Evolutionary conservation across 2,888 invertebrate genomes (phyloP).

Genomic region (Nipponacmea schrenckii): DNA sequence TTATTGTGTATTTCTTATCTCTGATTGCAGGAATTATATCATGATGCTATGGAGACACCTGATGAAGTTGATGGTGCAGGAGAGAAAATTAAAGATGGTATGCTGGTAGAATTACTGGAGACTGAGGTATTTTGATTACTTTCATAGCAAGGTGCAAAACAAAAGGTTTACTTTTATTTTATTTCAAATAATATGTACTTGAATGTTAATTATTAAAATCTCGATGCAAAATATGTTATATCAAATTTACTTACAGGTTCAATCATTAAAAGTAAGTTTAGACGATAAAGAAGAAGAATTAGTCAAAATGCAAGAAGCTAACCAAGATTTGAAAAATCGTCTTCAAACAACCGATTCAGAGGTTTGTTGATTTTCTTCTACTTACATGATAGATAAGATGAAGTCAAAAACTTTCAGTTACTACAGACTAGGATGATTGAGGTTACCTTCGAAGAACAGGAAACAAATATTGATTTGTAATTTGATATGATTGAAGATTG

Average conservation of each 20-base stretch:
- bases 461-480: no score
- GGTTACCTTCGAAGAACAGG: no score
- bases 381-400: no score
- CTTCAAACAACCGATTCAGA: slow-evolving; percentile 52
- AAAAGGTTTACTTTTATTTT: not conserved
- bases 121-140: slow-evolving; percentile 50
- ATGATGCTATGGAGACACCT: slow-evolving; percentile 1
- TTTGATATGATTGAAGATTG: no score
- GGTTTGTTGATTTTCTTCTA: slow-evolving; percentile 30
- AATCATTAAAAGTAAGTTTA: slow-evolving; percentile 55
- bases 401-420: no score
- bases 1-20: no score
- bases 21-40: slow-evolving; percentile 28
- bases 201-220: no score
- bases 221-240: no score
- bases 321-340: slow-evolving; percentile 54
- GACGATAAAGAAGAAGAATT: slow-evolving; percentile 56
- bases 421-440: no score
- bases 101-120: slow-evolving; percentile 60
- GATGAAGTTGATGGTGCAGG: slow-evolving; percentile 21
- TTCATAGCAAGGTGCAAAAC: not conserved
- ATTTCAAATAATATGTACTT: no score
- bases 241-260: slow-evolving; percentile 40
- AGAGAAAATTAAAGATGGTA: slow-evolving; percentile 42
- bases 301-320: slow-evolving; percentile 55